Base-by-base conservation (phyloP, 2,113 vertebrate species). In the Neoarius graeffei region DNA sequence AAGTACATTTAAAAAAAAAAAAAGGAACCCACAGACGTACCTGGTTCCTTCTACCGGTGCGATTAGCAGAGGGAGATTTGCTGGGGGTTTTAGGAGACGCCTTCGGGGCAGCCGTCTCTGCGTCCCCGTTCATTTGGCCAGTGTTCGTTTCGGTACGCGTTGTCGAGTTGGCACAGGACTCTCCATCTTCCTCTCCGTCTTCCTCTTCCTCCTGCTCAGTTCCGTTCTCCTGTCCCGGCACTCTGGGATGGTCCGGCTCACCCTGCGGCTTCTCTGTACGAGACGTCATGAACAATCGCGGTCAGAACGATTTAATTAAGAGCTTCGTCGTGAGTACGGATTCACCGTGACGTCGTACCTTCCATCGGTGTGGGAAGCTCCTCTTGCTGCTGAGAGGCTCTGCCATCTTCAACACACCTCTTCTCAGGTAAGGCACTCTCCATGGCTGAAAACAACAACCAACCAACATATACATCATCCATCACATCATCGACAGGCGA, bases 71-170 rank as follows among this genome's bases (percentile, higher is more conserved):
- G 60, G 96, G 96, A 52, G 97, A 96, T 92, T 97, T 97, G 13
- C 93, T 92, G 85, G 97, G 96, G 5, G 95, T 95, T 94, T 97
- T 98, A 76, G 95, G 90, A 54, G 95, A 96, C 64, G 95, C 90
- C 71, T 90, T 95, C 0, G 93, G 85, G 2, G 90, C 57, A 60
- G 90, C 90, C 0, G 92, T 90, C 17, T 93, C 92, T 0, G 94
- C 95, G 6, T 94, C 96, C 87, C 97, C 97, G 2, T 97, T 94
- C 14, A 97, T 95, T 89, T 96, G 96, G 2, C 96, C 94, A 88
- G 95, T 95, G 23, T 95, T 97, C 96, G 97, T 97, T 83, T 97
- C 96, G 0, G 97, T 95, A 85, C 97, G 97, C 97, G 97, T 97
- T 95, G 97, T 98, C 92, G 96, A 96, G 23, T 97, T 97, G 91